Base-by-base conservation (phyloP, 2,888 invertebrate species). In the Anthrax anthrax region DNA sequence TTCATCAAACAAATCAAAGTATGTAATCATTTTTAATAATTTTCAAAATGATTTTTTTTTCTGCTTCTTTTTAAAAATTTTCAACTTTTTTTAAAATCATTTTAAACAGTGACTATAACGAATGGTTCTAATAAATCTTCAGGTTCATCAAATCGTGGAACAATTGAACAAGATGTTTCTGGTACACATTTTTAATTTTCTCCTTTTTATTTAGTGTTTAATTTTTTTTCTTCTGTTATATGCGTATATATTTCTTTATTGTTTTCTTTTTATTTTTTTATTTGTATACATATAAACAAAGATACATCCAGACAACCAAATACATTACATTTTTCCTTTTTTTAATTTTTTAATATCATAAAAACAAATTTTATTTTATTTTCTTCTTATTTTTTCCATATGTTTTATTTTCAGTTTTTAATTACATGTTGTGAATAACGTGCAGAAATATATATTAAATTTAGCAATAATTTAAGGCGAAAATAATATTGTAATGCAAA, bases 1-100 rank as follows among this genome's bases (percentile, higher is more conserved):
- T 68, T 55, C 68, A 68, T 54, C 68, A 68, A 59, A 65, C 68
- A 52, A 68, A 69, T 59, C 67, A 68, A 60, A 63, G 58, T 59
- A 51, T 55, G 54, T 23, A 16, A 23, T n/a, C 16, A 23, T 37
- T 8, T 36, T 18, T 10, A 18, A 12, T 18, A 16, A 8, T 17
- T 17, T 37, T 17, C 5, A 16, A 17, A 16, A 2, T 34, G 34
- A 34, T 27, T 27, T 1, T 27, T 27, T 27, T 27, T 27, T 27
- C 23, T 27, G 23, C 9, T 9, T 27, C 9, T 27, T 27, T 32
- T 12, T 32, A 12, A 12, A 8, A 3, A 9, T 32, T 32, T 32
- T 32, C 29, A 12, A 3, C 3, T 32, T 32, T 23, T 12, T 32
- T 32, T 12, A 32, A 12, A 32, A n/a, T n/a, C n/a, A n/a, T n/a